phyloP scores from a whole-genome alignment of 2,797 vertebrate genomes.

The Erpetoichthys calabaricus region DNA sequence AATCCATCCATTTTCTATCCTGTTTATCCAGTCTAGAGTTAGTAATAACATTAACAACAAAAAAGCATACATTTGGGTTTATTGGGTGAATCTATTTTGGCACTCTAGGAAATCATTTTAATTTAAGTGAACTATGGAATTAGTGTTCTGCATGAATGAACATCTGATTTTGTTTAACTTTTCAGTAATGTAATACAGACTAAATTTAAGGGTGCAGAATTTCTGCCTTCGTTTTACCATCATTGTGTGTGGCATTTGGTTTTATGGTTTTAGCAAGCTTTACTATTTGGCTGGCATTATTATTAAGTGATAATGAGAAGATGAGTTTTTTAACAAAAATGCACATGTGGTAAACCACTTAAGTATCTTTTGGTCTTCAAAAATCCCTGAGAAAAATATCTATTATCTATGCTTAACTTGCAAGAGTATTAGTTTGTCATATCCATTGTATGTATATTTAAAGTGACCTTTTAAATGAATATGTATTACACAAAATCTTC shows the following conservation, averaged over 20 bases:
- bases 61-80: slow-evolving; percentile 25
- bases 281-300: slow-evolving; percentile 38
- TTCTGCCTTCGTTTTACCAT: slow-evolving; percentile 27
- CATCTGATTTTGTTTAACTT: slow-evolving; percentile 55
- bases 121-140: slow-evolving; percentile 45
- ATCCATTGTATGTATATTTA: too few relatives aligned
- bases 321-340: slow-evolving; percentile 39
- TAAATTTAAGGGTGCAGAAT: slow-evolving; percentile 32
- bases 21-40: neutral
- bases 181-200: slow-evolving; percentile 34
- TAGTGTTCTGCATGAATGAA: slow-evolving; percentile 38
- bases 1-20: slow-evolving; percentile 16
- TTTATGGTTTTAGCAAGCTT: slow-evolving; percentile 29
- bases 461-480: too few relatives aligned
- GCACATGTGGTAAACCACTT: slow-evolving; percentile 30
- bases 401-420: neutral
- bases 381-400: slow-evolving; percentile 23
- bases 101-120: slow-evolving; percentile 33
- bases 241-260: slow-evolving; percentile 26
- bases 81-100: slow-evolving; percentile 27
- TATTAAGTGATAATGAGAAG: slow-evolving; percentile 58
- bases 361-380: slow-evolving; percentile 31
- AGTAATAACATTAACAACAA: neutral
- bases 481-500: too few relatives aligned
- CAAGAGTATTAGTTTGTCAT: too few relatives aligned